Conservation (phyloP, 1,140 invertebrate species). For the Trialeurodes vaporariorum region DNA sequence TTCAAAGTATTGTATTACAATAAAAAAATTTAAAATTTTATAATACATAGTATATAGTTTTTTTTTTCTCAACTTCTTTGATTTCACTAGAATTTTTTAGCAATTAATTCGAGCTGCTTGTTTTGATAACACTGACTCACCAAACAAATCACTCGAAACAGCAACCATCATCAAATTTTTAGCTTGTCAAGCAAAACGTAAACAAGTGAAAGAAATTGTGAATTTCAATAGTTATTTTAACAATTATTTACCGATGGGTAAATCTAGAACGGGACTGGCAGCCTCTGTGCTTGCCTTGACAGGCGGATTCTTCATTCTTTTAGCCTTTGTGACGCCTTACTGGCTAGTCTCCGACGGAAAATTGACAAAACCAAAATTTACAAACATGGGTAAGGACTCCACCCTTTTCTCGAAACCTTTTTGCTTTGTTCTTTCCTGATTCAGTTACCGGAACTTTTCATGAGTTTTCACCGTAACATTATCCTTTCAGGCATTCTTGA, state of each 20-base stretch:
- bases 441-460: conserved; percentile 11
- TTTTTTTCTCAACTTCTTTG: too few species aligned
- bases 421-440: conserved; percentile 1
- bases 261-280: conserved; percentile 54
- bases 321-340: conserved; percentile 83
- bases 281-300: conserved; percentile 51
- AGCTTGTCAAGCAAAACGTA: too few species aligned
- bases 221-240: background rate
- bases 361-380: conserved; percentile 62
- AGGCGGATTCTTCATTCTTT: conserved; percentile 62
- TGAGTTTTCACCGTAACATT: conserved; percentile 3
- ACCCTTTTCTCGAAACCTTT: background rate
- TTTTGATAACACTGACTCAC: too few species aligned
- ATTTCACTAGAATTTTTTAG: too few species aligned
- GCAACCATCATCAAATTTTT: background rate
- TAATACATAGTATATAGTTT: too few species aligned
- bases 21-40: too few species aligned
- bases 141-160: too few species aligned
- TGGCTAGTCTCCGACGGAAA: conserved; percentile 83
- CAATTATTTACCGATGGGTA: conserved; percentile 29
- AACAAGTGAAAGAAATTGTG: background rate
- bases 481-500: too few species aligned
- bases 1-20: too few species aligned
- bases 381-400: conserved; percentile 54
- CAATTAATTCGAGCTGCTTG: too few species aligned